These are phyloP conservation scores for Macaria notata DNA, from an alignment of 2,888 invertebrate genomes.

Conservation along the genomic window DNA sequence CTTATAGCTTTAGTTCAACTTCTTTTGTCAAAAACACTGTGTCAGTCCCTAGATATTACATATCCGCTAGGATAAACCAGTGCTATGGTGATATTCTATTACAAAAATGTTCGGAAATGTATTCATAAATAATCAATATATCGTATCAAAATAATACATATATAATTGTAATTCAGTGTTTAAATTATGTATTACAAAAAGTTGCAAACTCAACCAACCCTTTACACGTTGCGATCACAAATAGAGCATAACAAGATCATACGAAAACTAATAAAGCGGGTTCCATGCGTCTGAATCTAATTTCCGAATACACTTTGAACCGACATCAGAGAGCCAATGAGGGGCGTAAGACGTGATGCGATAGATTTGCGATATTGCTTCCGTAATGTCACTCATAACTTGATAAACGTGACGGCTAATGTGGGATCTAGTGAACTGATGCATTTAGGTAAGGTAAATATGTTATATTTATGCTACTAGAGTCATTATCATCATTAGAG, in stretches of 20 bases:
- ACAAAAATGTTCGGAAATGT: too few species aligned
- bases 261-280: slow-evolving; percentile 32
- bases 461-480: neutral
- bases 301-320: slow-evolving; percentile 38
- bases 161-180: too few species aligned
- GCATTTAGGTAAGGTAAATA: neutral
- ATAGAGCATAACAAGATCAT: slow-evolving; percentile 26
- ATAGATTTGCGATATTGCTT: slow-evolving; percentile 36
- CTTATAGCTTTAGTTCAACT: too few species aligned
- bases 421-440: slow-evolving; percentile 6
- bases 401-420: slow-evolving; percentile 18
- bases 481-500: neutral
- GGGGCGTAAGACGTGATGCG: slow-evolving; percentile 29
- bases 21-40: too few species aligned
- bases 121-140: too few species aligned
- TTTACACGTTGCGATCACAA: slow-evolving; percentile 1
- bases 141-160: too few species aligned
- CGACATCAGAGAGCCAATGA: slow-evolving; percentile 32
- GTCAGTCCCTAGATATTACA: too few species aligned
- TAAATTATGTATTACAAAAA: too few species aligned
- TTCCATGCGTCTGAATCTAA: slow-evolving; percentile 34
- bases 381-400: slow-evolving; percentile 29
- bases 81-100: too few species aligned
- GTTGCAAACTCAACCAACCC: too few species aligned
- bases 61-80: too few species aligned